phyloP scores from a whole-genome alignment of 1,140 invertebrate genomes.

The Drosophila kikkawai region DNA sequence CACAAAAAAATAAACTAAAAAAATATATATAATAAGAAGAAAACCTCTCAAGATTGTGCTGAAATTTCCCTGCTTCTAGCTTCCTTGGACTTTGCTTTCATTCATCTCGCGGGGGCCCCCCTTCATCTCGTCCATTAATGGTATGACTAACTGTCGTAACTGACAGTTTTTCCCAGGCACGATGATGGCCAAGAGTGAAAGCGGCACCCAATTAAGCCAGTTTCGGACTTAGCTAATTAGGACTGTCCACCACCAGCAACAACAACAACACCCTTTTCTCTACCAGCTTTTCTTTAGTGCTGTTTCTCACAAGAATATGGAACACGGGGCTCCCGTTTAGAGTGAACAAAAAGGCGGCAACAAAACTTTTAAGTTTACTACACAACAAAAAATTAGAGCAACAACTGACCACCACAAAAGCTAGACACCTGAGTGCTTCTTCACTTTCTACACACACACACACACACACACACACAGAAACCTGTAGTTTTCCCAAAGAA shows the following conservation, averaged over 20 bases:
- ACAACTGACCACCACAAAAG: constrained; percentile 30
- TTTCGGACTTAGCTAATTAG: constrained; percentile 58
- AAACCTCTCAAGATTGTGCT: constrained; percentile 19
- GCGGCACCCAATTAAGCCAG: constrained; percentile 53
- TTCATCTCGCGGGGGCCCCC: constrained; percentile 26
- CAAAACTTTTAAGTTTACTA: constrained; percentile 29
- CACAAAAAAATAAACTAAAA: neutral
- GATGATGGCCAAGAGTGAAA: constrained; percentile 33
- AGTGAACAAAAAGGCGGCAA: constrained; percentile 22
- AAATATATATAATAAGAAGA: neutral
- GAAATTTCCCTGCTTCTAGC: neutral
- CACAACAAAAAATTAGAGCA: constrained; percentile 30
- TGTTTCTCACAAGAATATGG: constrained; percentile 47
- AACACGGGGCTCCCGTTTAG: constrained; percentile 34
- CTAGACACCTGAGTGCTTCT: neutral
- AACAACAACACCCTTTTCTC: neutral
- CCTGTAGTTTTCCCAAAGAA: neutral
- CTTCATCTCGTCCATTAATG: constrained; percentile 32
- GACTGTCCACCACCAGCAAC: constrained; percentile 23
- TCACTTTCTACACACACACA: constrained; percentile 15
- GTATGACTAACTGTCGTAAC: constrained; percentile 38
- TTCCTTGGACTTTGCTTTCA: constrained; percentile 17
- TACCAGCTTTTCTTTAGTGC: constrained; percentile 21
- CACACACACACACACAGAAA: neutral
- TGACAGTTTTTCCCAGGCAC: constrained; percentile 46